Evolutionary conservation across 2,888 invertebrate genomes (phyloP).

Genomic region (Coleophora flavipennella): DNA sequence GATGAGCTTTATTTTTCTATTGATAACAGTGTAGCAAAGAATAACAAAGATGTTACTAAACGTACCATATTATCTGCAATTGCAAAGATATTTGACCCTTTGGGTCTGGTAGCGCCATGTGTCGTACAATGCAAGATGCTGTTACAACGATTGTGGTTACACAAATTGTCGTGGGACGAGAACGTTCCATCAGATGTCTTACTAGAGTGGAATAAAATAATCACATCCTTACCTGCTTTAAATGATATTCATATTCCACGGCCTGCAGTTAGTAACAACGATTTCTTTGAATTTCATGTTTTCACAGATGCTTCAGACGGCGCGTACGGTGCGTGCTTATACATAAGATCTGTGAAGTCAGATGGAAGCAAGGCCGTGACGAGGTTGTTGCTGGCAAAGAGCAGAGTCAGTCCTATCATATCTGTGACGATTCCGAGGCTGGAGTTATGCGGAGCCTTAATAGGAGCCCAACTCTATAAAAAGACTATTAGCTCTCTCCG

Average conservation of each 20-base stretch:
- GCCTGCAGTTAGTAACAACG: constrained; percentile 2
- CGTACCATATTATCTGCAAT: constrained; percentile 12
- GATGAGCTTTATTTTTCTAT: constrained; percentile 11
- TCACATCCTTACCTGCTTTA: not conserved
- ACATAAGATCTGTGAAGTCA: constrained; percentile 10
- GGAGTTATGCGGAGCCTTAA: too few relatives aligned
- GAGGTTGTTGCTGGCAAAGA: constrained; percentile 14
- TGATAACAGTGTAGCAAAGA: not conserved
- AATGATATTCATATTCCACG: constrained; percentile 8
- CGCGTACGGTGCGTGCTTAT: constrained; percentile 15
- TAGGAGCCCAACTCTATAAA: constrained; percentile 11
- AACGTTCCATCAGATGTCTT: not conserved
- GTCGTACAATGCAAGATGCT: constrained; percentile 11
- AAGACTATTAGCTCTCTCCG: constrained; percentile 6
- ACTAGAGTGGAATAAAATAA: not conserved
- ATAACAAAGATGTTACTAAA: constrained; percentile 9
- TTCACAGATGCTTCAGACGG: constrained; percentile 14
- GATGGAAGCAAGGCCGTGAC: constrained; percentile 1
- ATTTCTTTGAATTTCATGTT: constrained; percentile 12
- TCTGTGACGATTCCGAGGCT: constrained; percentile 13
- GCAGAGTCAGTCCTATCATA: constrained; percentile 16
- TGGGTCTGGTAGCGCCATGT: constrained; percentile 10
- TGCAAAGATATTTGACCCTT: constrained; percentile 12
- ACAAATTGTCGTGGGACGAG: constrained; percentile 11
- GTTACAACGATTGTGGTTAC: constrained; percentile 12